These are phyloP conservation scores for Drosophila macrospina DNA, from an alignment of 2,888 invertebrate genomes.

Conservation along the genomic window DNA sequence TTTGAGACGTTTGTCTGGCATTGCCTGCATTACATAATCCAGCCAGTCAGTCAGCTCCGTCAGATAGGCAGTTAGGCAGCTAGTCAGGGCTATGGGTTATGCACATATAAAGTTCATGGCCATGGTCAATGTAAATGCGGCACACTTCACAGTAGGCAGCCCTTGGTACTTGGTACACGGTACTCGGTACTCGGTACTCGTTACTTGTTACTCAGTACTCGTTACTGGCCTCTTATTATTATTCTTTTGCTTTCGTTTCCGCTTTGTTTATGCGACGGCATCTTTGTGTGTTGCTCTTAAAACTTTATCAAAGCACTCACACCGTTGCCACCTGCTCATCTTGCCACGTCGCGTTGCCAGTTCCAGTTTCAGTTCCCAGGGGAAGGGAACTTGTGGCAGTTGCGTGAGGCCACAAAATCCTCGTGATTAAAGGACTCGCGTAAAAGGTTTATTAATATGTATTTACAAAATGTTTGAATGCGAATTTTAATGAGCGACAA, in stretches of 20 bases:
- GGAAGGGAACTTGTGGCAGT: slow-evolving; percentile 23
- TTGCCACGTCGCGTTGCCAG: not conserved
- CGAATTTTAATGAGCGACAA: slow-evolving; percentile 71
- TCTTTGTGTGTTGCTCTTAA: slow-evolving; percentile 20
- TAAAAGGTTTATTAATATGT: slow-evolving; percentile 60
- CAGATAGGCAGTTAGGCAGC: not conserved
- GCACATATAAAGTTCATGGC: slow-evolving; percentile 71
- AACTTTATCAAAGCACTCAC: slow-evolving; percentile 38
- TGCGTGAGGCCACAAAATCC: slow-evolving; percentile 65
- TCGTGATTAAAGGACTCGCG: slow-evolving; percentile 65
- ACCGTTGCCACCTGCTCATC: slow-evolving; percentile 35
- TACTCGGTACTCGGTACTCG: slow-evolving; percentile 7
- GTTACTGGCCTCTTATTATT: slow-evolving; percentile 21
- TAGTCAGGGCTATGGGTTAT: slow-evolving; percentile 13
- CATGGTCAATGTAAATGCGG: slow-evolving; percentile 66
- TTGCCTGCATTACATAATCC: slow-evolving; percentile 66
- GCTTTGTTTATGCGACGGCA: slow-evolving; percentile 65
- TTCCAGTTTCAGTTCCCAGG: slow-evolving; percentile 10
- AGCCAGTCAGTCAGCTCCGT: slow-evolving; percentile 8
- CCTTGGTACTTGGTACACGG: slow-evolving; percentile 8
- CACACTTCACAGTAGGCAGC: slow-evolving; percentile 54
- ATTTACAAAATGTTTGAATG: slow-evolving; percentile 69
- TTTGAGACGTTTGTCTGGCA: slow-evolving; percentile 71
- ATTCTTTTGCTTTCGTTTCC: slow-evolving; percentile 53
- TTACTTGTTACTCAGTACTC: slow-evolving; percentile 9